Conservation (phyloP, 2,797 vertebrate species). For the Clarias laeviceps region DNA sequence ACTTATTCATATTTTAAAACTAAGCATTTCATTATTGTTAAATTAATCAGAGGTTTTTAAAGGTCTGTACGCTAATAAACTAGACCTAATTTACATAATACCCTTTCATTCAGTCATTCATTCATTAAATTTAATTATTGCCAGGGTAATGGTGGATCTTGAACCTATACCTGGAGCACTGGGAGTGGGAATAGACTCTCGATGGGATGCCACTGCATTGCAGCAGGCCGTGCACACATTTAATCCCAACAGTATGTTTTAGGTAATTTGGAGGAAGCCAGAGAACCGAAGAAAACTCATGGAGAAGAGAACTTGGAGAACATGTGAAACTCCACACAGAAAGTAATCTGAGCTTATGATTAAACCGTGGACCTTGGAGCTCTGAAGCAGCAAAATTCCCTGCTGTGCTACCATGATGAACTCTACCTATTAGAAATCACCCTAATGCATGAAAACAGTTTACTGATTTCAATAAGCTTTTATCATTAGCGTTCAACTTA, state of each 20-base stretch:
- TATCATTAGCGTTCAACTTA: constrained; percentile 29
- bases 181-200: background rate
- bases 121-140: background rate
- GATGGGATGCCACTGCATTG: background rate
- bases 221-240: background rate
- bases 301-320: background rate
- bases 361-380: background rate
- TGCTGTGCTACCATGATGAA: background rate
- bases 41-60: background rate
- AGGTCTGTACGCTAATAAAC: background rate
- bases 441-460: constrained; percentile 7
- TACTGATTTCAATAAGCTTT: constrained; percentile 1
- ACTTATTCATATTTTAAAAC: background rate
- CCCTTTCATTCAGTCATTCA: background rate
- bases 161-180: background rate
- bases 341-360: background rate
- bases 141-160: background rate
- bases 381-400: background rate
- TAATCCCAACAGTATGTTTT: background rate
- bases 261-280: background rate
- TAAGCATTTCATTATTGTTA: background rate
- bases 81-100: background rate
- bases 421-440: background rate
- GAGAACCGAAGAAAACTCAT: background rate
- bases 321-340: background rate